phyloP scores from a whole-genome alignment of 2,113 vertebrate genomes.

The Myiozetetes cayanensis region DNA sequence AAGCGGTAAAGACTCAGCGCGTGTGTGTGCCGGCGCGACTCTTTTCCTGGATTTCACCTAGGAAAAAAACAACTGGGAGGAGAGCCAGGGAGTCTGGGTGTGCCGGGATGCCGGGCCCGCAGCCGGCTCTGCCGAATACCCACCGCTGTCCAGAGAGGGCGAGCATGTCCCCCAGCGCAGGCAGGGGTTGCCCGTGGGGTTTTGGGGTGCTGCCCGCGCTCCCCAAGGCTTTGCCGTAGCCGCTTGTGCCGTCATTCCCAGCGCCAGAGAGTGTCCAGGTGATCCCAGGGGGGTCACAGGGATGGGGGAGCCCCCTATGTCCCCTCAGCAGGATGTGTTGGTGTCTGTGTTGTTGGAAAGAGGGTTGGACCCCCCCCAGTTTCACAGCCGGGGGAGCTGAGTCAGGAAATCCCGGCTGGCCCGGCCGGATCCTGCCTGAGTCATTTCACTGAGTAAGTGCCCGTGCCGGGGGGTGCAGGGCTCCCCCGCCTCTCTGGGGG shows the following conservation, averaged over 20 bases:
- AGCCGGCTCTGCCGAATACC: not conserved
- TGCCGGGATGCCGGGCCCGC: not conserved
- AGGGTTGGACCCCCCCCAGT: not conserved
- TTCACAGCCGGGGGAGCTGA: not conserved
- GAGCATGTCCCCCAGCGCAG: fast-evolving
- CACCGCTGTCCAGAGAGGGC: fast-evolving
- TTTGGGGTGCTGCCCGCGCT: not conserved
- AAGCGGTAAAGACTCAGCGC: fast-evolving
- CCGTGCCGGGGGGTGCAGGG: not conserved
- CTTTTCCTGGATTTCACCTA: slow-evolving; percentile 9
- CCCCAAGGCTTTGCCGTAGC: not conserved
- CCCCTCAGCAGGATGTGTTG: not conserved
- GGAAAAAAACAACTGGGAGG: slow-evolving; percentile 47
- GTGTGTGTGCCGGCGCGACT: fast-evolving
- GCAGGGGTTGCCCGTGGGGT: not conserved
- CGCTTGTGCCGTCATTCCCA: fast-evolving
- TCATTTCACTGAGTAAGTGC: slow-evolving; percentile 37
- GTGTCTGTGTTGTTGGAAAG: not conserved
- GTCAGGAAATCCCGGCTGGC: slow-evolving; percentile 47
- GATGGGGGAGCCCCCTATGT: not conserved
- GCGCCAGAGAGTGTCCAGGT: fast-evolving
- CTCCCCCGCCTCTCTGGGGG: not conserved
- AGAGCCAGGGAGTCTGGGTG: slow-evolving; percentile 13
- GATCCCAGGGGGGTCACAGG: not conserved
- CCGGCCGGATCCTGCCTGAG: slow-evolving; percentile 39